phyloP scores from a whole-genome alignment of 2,888 invertebrate genomes.

The Netelia inedita region DNA sequence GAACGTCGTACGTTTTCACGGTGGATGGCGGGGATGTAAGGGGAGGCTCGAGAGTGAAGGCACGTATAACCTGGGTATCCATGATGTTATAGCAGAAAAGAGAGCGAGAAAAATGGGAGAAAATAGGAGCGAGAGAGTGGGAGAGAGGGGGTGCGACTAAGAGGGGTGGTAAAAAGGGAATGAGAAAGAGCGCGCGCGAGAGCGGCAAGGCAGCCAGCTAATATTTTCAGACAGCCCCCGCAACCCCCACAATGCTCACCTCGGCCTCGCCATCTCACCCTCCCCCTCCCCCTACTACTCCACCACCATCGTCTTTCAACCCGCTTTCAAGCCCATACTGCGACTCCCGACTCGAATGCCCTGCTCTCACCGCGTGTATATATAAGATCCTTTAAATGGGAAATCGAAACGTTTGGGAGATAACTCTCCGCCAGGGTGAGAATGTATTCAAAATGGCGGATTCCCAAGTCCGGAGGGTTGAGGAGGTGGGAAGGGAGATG shows the following conservation, averaged over 20 bases:
- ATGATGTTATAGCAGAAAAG: constrained; percentile 48
- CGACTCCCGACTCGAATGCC: constrained; percentile 74
- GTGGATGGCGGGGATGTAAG: constrained; percentile 34
- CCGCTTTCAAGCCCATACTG: constrained; percentile 69
- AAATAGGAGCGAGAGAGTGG: constrained; percentile 27
- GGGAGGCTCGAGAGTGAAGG: constrained; percentile 48
- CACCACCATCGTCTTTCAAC: constrained; percentile 21
- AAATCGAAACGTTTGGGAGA: constrained; percentile 85
- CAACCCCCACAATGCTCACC: constrained; percentile 64
- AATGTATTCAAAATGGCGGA: constrained; percentile 85
- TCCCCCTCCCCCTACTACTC: constrained; percentile 66
- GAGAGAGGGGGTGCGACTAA: not conserved
- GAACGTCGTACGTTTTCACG: constrained; percentile 34
- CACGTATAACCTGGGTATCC: constrained; percentile 63
- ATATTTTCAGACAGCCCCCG: constrained; percentile 78
- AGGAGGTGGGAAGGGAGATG: constrained; percentile 26
- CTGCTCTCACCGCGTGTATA: constrained; percentile 74
- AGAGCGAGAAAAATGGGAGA: constrained; percentile 21
- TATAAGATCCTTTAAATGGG: constrained; percentile 84
- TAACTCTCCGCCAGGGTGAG: constrained; percentile 84
- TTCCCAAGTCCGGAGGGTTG: constrained; percentile 47
- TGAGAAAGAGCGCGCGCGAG: constrained; percentile 44
- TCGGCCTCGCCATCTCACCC: constrained; percentile 65
- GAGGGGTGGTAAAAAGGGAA: constrained; percentile 46
- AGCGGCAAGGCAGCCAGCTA: constrained; percentile 73